Percentiles rank a stretch among this genome's conserved stretches.
Conservation (phyloP, 35 echinoderm and acorn worm species). For the Lytechinus variegatus region DNA sequence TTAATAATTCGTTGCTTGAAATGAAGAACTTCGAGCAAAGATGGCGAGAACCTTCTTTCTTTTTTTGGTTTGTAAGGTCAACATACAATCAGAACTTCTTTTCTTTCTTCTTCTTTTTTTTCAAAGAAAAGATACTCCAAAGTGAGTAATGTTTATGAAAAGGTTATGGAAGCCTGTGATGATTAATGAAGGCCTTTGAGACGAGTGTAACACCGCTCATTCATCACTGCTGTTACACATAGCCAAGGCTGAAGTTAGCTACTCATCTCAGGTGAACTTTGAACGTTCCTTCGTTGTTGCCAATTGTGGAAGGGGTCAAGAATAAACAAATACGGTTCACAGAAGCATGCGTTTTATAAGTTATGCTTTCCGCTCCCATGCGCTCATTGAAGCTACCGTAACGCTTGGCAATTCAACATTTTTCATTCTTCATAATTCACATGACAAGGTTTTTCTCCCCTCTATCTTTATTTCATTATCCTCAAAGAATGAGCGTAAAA, state of each 20-base stretch:
- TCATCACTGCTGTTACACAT: neutral
- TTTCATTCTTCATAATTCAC: constrained; percentile 13
- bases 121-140: neutral
- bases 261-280: constrained; percentile 33
- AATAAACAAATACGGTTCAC: constrained; percentile 38
- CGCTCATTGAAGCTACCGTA: constrained; percentile 7
- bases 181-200: constrained; percentile 10
- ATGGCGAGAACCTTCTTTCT: too few relatives aligned
- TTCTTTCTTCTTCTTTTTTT: neutral
- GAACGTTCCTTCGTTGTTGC: constrained; percentile 26
- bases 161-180: neutral
- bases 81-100: neutral
- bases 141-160: constrained; percentile 14
- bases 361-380: constrained; percentile 32
- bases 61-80: neutral
- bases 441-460: neutral
- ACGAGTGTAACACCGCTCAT: neutral
- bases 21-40: neutral
- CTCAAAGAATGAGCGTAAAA: neutral
- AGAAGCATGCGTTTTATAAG: constrained; percentile 7
- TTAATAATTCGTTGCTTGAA: neutral
- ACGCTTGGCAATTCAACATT: constrained; percentile 16
- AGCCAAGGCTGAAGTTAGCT: constrained; percentile 9
- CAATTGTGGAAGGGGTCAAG: constrained; percentile 31
- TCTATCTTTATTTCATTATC: constrained; percentile 6